phyloP scores from a whole-genome alignment of 1,140 invertebrate genomes.

The Philaenus spumarius region DNA sequence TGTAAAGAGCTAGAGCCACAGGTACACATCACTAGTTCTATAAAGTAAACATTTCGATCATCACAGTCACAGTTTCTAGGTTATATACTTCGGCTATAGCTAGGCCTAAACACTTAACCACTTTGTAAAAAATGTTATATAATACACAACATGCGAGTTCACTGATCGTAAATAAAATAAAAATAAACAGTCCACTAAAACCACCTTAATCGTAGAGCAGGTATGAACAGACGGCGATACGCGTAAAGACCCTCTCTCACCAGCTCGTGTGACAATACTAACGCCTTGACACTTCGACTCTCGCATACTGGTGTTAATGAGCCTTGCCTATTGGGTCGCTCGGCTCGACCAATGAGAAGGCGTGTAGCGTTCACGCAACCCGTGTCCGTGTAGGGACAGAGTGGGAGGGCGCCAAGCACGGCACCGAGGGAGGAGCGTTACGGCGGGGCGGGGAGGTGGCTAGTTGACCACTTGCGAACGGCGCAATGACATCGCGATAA shows the following conservation, averaged over 20 bases:
- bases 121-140: not conserved
- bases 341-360: conserved; percentile 13
- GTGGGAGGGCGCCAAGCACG: too few species aligned
- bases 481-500: not conserved
- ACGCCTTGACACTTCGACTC: not conserved
- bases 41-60: not conserved
- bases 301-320: conserved; percentile 18
- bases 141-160: not conserved
- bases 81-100: too few species aligned
- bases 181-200: not conserved
- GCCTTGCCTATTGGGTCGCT: conserved; percentile 15
- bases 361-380: conserved; percentile 16
- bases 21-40: not conserved
- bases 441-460: not conserved
- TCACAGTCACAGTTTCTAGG: not conserved
- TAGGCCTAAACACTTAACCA: too few species aligned
- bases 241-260: not conserved
- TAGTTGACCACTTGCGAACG: not conserved
- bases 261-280: conserved; percentile 16
- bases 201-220: too few species aligned
- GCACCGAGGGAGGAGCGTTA: not conserved
- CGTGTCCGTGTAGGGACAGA: not conserved
- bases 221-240: not conserved
- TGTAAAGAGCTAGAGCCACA: not conserved
- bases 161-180: not conserved